Evolutionary conservation across 2,888 invertebrate species (phyloP).

Genomic region (Salpingus planirostris): DNA sequence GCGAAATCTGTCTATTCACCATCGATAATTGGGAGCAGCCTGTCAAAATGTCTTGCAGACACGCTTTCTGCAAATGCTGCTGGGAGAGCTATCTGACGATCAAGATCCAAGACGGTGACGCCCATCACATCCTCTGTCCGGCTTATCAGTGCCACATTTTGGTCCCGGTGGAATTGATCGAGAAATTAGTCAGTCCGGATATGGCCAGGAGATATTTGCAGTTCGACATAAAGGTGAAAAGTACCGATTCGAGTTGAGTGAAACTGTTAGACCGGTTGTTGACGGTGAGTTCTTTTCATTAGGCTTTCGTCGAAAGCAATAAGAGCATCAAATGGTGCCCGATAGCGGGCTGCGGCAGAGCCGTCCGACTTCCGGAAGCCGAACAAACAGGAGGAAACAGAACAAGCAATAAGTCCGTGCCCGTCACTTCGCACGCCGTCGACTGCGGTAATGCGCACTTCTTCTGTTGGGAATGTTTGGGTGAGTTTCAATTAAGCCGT

Average conservation of each 20-base stretch:
- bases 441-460: slow-evolving; percentile 63
- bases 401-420: slow-evolving; percentile 27
- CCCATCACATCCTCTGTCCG: slow-evolving; percentile 57
- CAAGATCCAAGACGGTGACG: slow-evolving; percentile 57
- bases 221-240: slow-evolving; percentile 60
- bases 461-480: slow-evolving; percentile 56
- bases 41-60: slow-evolving; percentile 52
- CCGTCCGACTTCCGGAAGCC: slow-evolving; percentile 53
- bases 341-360: slow-evolving; percentile 56
- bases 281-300: slow-evolving; percentile 14
- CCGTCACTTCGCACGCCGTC: slow-evolving; percentile 51
- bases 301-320: slow-evolving; percentile 64
- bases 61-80: slow-evolving; percentile 54
- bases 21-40: slow-evolving; percentile 45
- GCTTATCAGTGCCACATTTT: slow-evolving; percentile 54
- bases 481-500: too few species aligned
- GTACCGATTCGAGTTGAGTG: too few species aligned
- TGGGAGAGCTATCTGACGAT: slow-evolving; percentile 58
- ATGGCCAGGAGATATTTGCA: slow-evolving; percentile 57
- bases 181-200: slow-evolving; percentile 55
- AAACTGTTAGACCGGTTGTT: not conserved
- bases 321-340: slow-evolving; percentile 65
- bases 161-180: slow-evolving; percentile 57
- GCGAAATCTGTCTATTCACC: slow-evolving; percentile 50
- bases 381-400: slow-evolving; percentile 34